phyloP scores from a whole-genome alignment of 2,113 vertebrate genomes.

The Malurus elegans region DNA sequence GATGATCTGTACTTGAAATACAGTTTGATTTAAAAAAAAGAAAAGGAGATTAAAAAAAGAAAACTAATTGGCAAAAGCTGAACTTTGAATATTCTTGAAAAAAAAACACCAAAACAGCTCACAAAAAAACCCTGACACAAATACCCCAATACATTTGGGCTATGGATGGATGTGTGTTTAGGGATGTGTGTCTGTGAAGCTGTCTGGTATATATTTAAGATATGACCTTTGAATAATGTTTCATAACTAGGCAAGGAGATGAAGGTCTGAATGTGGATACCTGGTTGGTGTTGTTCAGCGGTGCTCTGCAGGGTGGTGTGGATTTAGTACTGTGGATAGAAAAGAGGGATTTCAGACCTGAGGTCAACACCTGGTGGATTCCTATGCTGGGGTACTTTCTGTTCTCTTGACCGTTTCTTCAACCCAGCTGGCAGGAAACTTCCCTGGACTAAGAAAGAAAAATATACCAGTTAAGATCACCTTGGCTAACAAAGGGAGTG shows the following conservation, averaged over 20 bases:
- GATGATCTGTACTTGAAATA: background rate
- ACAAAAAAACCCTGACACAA: rapidly evolving
- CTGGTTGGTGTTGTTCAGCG: background rate
- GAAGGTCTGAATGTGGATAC: background rate
- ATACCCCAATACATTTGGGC: background rate
- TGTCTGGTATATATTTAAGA: background rate
- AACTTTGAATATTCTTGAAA: background rate
- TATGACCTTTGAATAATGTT: background rate
- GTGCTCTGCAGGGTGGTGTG: background rate
- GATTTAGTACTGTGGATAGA: background rate
- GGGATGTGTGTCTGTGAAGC: background rate
- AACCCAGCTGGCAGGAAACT: background rate
- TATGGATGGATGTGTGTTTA: background rate
- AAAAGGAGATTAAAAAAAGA: background rate
- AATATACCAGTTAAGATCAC: background rate
- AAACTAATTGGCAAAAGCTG: background rate
- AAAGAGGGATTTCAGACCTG: background rate
- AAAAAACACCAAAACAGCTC: background rate
- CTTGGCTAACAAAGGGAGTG: background rate
- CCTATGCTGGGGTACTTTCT: rapidly evolving
- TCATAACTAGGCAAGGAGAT: background rate
- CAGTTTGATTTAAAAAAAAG: background rate
- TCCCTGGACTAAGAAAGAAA: background rate
- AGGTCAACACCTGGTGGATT: background rate
- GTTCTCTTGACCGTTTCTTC: background rate